Evolutionary conservation across 2,888 invertebrate genomes (phyloP).

Genomic region (Caenorhabditis sp.): DNA sequence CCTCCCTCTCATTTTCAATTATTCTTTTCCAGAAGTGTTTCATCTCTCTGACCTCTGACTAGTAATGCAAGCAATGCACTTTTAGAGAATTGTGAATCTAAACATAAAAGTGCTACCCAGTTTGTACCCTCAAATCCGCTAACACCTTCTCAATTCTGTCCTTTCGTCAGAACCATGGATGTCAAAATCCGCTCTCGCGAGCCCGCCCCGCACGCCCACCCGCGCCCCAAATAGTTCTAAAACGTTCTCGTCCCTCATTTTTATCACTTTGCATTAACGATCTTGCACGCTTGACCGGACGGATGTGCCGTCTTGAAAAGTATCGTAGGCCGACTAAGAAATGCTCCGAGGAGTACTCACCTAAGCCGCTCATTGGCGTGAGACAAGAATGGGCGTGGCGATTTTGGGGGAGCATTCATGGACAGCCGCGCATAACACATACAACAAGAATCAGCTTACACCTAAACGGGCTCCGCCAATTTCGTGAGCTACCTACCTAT

Average conservation of each 20-base stretch:
- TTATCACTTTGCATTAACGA: background rate
- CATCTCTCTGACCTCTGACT: too few relatives aligned
- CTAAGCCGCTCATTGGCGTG: constrained; percentile 49
- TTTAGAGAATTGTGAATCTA: too few relatives aligned
- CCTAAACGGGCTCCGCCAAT: constrained; percentile 5
- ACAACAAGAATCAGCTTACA: constrained; percentile 40
- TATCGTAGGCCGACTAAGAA: constrained; percentile 49
- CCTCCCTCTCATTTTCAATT: too few relatives aligned
- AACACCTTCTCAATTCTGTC: too few relatives aligned
- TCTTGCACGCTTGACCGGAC: background rate
- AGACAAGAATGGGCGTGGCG: constrained; percentile 40
- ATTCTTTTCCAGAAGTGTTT: too few relatives aligned
- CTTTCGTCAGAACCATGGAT: too few relatives aligned
- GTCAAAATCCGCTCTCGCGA: too few relatives aligned
- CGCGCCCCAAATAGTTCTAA: too few relatives aligned
- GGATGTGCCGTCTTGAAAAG: background rate
- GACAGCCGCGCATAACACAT: constrained; percentile 48
- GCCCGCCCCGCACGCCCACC: too few relatives aligned
- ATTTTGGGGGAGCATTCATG: constrained; percentile 53
- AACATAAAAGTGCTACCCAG: too few relatives aligned
- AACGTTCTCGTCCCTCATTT: background rate
- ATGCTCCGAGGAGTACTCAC: constrained; percentile 21
- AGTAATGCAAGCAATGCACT: too few relatives aligned
- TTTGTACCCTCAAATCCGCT: too few relatives aligned
- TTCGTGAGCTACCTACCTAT: constrained; percentile 7